Percentiles rank a stretch among this genome's conserved stretches.
These are phyloP conservation scores for Ctenicera cuprea DNA, from an alignment of 2,888 invertebrate genomes.

Conservation along the genomic window DNA sequence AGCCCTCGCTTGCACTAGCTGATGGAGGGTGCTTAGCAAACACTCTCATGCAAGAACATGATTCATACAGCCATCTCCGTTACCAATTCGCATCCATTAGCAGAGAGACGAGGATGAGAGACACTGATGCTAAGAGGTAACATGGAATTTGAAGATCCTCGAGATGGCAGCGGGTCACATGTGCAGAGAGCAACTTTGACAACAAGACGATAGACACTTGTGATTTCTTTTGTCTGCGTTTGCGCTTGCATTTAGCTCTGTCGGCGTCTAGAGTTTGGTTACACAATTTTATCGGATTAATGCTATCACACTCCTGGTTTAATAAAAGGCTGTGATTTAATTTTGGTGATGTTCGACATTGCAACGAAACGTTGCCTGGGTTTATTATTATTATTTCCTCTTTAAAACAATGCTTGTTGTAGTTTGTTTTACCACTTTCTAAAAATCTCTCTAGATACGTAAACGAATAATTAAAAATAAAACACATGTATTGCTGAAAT, in stretches of 20 bases:
- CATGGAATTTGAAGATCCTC: slow-evolving; percentile 25
- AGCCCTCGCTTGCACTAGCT: slow-evolving; percentile 32
- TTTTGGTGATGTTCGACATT: no score
- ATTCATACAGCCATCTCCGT: slow-evolving; percentile 40
- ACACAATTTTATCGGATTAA: no score
- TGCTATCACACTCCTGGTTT: no score
- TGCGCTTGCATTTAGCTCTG: slow-evolving; percentile 20
- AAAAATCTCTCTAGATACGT: no score
- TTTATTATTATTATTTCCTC: no score
- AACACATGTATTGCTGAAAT: no score
- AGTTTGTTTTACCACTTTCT: no score
- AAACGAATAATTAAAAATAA: no score
- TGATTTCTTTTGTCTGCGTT: slow-evolving; percentile 32
- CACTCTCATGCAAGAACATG: slow-evolving; percentile 40
- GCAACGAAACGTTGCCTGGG: no score
- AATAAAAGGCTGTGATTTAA: no score
- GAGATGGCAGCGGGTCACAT: slow-evolving; percentile 40
- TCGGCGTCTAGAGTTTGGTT: background rate
- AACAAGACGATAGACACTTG: slow-evolving; percentile 34
- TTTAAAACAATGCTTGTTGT: no score
- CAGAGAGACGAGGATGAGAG: slow-evolving; percentile 35
- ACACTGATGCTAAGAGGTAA: slow-evolving; percentile 30
- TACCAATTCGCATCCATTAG: slow-evolving; percentile 37
- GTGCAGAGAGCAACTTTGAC: slow-evolving; percentile 46
- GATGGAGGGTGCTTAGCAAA: slow-evolving; percentile 47